Conservation (phyloP, 1,140 invertebrate genomes). For the Drosophila oshimai region DNA sequence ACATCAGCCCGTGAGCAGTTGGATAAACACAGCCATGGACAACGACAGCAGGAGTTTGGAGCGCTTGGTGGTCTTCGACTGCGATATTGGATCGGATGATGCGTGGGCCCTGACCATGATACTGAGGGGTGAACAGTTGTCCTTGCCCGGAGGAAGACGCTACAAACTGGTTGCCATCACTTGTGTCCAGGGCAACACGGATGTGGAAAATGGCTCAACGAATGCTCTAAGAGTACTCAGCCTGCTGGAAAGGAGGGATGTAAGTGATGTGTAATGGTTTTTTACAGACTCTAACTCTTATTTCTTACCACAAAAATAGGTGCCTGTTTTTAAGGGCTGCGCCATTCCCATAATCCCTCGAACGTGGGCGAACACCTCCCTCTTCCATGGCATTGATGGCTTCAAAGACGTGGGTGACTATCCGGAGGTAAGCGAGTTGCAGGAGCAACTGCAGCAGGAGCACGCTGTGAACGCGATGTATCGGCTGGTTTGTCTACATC, state of each 20-base stretch:
- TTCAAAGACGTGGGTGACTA: slow-evolving; percentile 84
- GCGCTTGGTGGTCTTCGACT: slow-evolving; percentile 84
- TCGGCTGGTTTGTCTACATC: slow-evolving; percentile 76
- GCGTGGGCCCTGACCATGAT: slow-evolving; percentile 85
- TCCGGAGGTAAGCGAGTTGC: not conserved
- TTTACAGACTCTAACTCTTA: no score
- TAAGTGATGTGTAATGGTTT: no score
- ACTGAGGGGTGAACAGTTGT: slow-evolving; percentile 83
- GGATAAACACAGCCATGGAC: not conserved
- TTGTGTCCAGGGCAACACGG: slow-evolving; percentile 86
- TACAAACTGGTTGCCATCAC: slow-evolving; percentile 85
- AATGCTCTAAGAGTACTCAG: slow-evolving; percentile 86
- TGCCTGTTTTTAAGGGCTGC: slow-evolving; percentile 86
- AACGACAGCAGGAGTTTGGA: not conserved
- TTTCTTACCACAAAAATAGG: slow-evolving; percentile 83
- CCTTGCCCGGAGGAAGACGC: slow-evolving; percentile 13
- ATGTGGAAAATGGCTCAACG: slow-evolving; percentile 84
- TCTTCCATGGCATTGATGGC: slow-evolving; percentile 85
- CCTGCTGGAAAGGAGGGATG: slow-evolving; percentile 83
- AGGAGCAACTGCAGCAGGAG: slow-evolving; percentile 14
- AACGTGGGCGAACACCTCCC: not conserved
- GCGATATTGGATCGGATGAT: slow-evolving; percentile 86
- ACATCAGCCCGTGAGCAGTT: not conserved
- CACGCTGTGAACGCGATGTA: slow-evolving; percentile 82
- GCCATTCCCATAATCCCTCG: slow-evolving; percentile 55